Evolutionary conservation across 2,113 vertebrate species (phyloP).

Genomic region (Leucoraja erinaceus): DNA sequence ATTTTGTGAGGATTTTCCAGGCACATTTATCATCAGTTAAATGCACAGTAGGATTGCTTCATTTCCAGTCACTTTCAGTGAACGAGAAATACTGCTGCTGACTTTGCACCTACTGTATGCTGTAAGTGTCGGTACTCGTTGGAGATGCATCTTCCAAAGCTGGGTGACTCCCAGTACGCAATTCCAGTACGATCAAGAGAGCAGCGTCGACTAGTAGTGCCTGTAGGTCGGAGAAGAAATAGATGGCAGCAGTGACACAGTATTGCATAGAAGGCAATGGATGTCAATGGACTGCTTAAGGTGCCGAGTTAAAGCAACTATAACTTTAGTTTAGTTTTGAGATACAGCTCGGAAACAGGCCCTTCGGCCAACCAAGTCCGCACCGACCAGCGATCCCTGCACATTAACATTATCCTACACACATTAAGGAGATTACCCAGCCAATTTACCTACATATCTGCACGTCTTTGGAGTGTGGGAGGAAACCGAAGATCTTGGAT

Average conservation of each 20-base stretch:
- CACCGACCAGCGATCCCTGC: no score
- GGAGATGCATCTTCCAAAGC: slow-evolving; percentile 99
- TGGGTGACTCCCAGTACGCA: slow-evolving; percentile 97
- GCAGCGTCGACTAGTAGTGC: slow-evolving; percentile 99
- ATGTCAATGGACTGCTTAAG: background rate
- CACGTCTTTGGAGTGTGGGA: no score
- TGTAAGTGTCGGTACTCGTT: slow-evolving; percentile 99
- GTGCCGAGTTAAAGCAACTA: no score
- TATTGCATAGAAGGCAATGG: background rate
- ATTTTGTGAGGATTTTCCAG: background rate
- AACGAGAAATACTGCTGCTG: slow-evolving; percentile 79
- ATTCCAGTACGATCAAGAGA: slow-evolving; percentile 93
- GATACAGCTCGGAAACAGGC: no score
- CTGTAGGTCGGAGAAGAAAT: slow-evolving; percentile 63
- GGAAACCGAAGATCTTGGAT: no score
- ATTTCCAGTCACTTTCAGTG: slow-evolving; percentile 29
- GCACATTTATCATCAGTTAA: background rate
- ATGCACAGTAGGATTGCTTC: background rate
- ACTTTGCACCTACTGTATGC: slow-evolving; percentile 99
- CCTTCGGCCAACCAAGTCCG: no score
- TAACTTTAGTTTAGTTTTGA: no score
- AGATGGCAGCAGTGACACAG: slow-evolving; percentile 9
- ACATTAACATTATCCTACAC: no score
- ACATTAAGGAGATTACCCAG: no score
- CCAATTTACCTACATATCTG: no score